Evolutionary conservation across 2,888 invertebrate genomes (phyloP).

Genomic region (Netelia fuscicornis): DNA sequence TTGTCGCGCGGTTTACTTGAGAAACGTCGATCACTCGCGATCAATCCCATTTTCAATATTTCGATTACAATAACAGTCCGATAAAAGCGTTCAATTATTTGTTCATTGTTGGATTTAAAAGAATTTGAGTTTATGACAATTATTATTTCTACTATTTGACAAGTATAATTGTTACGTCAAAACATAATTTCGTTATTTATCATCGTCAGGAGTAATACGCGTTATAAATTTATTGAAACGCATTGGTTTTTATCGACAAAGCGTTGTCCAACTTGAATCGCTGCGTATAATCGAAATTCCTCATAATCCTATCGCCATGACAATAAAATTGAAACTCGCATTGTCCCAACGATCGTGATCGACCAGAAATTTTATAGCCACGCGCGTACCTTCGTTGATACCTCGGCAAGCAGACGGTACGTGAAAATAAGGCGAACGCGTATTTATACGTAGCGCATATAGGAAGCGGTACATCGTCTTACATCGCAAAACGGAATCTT

Average conservation of each 20-base stretch:
- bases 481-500: conserved; percentile 50
- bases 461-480: neutral
- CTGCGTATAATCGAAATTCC: no score
- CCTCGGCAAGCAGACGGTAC: conserved; percentile 22
- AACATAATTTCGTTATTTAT: no score
- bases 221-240: no score
- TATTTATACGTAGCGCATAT: conserved; percentile 19
- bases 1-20: neutral
- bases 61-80: neutral
- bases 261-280: no score
- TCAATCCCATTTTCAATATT: neutral
- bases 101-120: neutral
- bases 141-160: neutral
- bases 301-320: no score
- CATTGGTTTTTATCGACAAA: no score
- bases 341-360: neutral
- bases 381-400: neutral
- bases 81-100: neutral
- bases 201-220: no score
- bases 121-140: neutral
- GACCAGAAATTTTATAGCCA: neutral
- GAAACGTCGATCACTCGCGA: neutral
- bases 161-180: no score
- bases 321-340: neutral
- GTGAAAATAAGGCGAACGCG: conserved; percentile 27